Conservation (phyloP, 2,888 invertebrate genomes). For the Theretra japonica region DNA sequence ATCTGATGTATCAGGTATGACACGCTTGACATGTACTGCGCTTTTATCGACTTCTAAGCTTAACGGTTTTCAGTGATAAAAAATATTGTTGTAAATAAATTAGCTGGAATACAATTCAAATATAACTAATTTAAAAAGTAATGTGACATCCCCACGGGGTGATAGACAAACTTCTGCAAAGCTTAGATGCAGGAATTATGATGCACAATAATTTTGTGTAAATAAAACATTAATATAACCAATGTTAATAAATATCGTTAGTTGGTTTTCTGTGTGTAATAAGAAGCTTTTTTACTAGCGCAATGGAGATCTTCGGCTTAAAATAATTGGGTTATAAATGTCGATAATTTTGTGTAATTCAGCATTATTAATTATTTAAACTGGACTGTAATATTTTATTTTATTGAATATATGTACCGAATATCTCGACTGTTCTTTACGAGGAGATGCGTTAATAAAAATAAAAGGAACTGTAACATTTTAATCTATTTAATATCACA, state of each 20-base stretch:
- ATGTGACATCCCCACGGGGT: not conserved
- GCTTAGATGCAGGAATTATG: not conserved
- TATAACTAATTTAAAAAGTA: not conserved
- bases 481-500: not conserved
- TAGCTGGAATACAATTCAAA: not conserved
- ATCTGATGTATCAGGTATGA: constrained; percentile 46
- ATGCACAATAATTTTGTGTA: too few relatives aligned
- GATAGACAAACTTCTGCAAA: not conserved
- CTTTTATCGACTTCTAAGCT: not conserved
- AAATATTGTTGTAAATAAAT: not conserved
- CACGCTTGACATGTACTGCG: constrained; percentile 5
- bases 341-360: too few relatives aligned
- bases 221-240: too few relatives aligned
- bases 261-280: too few relatives aligned
- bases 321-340: too few relatives aligned
- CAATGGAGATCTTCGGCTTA: too few relatives aligned
- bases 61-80: not conserved
- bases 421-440: not conserved
- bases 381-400: too few relatives aligned
- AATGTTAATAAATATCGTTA: too few relatives aligned
- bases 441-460: not conserved
- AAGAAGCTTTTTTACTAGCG: too few relatives aligned
- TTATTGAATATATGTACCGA: not conserved
- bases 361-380: too few relatives aligned
- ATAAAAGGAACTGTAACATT: too few relatives aligned